Conservation (phyloP, 2,888 invertebrate genomes). For the Xestia ashworthii region DNA sequence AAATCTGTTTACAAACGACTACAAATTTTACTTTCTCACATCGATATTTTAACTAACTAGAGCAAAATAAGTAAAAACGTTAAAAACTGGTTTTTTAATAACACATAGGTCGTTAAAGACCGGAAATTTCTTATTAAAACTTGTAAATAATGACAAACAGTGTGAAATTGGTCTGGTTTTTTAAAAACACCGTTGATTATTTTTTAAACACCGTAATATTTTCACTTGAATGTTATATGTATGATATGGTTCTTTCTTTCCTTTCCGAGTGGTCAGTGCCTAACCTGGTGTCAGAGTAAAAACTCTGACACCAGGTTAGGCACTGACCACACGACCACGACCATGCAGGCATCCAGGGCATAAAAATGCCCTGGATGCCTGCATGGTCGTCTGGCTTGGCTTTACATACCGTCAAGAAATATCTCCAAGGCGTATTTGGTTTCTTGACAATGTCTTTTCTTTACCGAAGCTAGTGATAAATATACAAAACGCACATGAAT, state of each 20-base stretch:
- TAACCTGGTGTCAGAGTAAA: too few species aligned
- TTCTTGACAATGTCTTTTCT: too few species aligned
- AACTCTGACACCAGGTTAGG: too few species aligned
- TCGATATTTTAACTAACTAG: constrained; percentile 21
- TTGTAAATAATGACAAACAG: constrained; percentile 28
- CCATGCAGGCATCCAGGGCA: too few species aligned
- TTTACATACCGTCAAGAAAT: too few species aligned
- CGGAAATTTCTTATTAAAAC: constrained; percentile 50
- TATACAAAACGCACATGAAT: too few species aligned
- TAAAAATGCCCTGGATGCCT: too few species aligned
- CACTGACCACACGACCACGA: too few species aligned
- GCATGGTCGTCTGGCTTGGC: too few species aligned
- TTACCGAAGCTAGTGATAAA: too few species aligned
- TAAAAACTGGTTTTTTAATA: constrained; percentile 51
- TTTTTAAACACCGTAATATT: constrained; percentile 18
- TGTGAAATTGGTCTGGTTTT: constrained; percentile 40
- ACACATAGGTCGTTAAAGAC: constrained; percentile 24
- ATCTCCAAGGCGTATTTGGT: too few species aligned
- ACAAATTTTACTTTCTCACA: constrained; percentile 55
- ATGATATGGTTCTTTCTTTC: background rate
- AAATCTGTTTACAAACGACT: constrained; percentile 35
- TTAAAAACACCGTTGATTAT: constrained; percentile 10
- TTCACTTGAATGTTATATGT: background rate
- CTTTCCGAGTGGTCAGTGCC: too few species aligned
- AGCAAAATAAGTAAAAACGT: constrained; percentile 38